Conservation (phyloP, 1,140 invertebrate genomes). For the Pachypsylla venusta region DNA sequence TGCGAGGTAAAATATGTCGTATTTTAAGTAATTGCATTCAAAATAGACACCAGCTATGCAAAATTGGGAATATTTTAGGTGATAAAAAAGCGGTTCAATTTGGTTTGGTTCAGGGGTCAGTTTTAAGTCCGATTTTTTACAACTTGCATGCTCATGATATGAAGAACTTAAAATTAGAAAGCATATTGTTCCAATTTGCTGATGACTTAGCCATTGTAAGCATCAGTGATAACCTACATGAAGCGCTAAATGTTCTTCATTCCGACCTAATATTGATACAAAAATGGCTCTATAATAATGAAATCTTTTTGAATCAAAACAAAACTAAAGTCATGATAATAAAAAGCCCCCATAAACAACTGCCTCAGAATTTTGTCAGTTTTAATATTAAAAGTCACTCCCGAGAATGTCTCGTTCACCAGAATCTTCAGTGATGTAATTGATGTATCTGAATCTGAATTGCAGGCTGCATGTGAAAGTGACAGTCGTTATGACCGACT, state of each 20-base stretch:
- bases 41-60: background rate
- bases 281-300: constrained; percentile 1
- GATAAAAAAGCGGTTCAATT: background rate
- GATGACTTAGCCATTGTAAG: background rate
- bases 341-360: constrained; percentile 2
- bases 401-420: too few relatives aligned
- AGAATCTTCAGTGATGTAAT: too few relatives aligned
- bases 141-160: background rate
- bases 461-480: too few relatives aligned
- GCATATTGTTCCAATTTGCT: background rate
- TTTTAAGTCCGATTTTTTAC: background rate
- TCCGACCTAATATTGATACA: background rate
- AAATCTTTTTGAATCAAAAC: background rate
- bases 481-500: too few relatives aligned
- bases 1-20: background rate
- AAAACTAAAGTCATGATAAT: background rate
- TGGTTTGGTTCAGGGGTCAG: background rate
- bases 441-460: too few relatives aligned
- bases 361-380: too few relatives aligned
- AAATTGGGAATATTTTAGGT: background rate
- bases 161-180: background rate
- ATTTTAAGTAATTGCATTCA: background rate
- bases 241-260: background rate
- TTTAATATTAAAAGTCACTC: too few relatives aligned
- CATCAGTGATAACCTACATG: background rate